phyloP scores from a whole-genome alignment of 2,888 invertebrate genomes.

The Lacanobia oleracea region DNA sequence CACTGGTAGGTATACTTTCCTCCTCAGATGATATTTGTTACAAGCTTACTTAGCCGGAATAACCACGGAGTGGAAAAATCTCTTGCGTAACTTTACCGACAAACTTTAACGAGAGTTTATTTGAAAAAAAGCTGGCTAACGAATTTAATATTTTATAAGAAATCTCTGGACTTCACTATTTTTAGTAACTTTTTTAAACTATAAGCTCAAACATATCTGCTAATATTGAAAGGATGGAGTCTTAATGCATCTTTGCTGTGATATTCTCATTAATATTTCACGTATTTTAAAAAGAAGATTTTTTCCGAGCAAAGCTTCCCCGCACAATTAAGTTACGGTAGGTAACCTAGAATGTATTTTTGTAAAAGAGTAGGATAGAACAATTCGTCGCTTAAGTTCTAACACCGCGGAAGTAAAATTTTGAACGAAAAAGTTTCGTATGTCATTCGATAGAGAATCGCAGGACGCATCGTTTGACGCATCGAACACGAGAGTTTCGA shows the following conservation, averaged over 20 bases:
- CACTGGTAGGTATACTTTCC: conserved; percentile 22
- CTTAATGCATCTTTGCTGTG: not conserved
- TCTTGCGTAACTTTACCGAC: conserved; percentile 42
- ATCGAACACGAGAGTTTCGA: too few relatives aligned
- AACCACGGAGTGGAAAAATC: conserved; percentile 30
- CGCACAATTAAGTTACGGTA: not conserved
- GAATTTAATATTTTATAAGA: conserved; percentile 28
- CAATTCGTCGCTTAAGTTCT: too few relatives aligned
- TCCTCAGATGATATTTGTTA: conserved; percentile 44
- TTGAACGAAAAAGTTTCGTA: too few relatives aligned
- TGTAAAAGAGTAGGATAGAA: not conserved
- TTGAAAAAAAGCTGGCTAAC: conserved; percentile 32
- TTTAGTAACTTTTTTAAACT: too few relatives aligned
- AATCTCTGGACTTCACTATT: not conserved
- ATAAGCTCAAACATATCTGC: not conserved
- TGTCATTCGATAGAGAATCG: too few relatives aligned
- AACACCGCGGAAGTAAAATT: too few relatives aligned
- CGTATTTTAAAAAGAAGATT: too few relatives aligned
- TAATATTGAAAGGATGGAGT: not conserved
- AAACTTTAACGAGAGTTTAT: conserved; percentile 53
- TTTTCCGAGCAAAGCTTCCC: not conserved
- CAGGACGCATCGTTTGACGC: too few relatives aligned
- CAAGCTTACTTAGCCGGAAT: conserved; percentile 45
- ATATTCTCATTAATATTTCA: not conserved
- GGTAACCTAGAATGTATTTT: not conserved